phyloP scores from a whole-genome alignment of 2,113 vertebrate species.

The Aptenodytes patagonicus region DNA sequence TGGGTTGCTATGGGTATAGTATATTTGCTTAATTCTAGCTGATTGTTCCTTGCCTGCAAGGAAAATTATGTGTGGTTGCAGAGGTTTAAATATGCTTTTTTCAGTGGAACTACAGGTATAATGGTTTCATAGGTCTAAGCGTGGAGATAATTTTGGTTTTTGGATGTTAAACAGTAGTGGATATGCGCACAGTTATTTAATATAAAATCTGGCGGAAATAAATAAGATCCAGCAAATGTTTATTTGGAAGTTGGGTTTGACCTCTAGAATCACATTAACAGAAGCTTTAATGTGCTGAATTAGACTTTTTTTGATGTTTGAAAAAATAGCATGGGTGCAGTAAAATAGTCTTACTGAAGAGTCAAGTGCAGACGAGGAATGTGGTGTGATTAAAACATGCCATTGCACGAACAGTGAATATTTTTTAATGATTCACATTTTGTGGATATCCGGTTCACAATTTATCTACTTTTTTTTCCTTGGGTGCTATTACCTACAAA shows the following conservation, averaged over 20 bases:
- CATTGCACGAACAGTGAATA: not conserved
- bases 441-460: not conserved
- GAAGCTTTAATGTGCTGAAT: not conserved
- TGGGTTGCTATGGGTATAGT: slow-evolving; percentile 3
- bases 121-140: slow-evolving; percentile 35
- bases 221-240: slow-evolving; percentile 23
- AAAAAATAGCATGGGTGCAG: not conserved
- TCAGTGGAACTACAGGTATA: slow-evolving; percentile 46
- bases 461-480: not conserved
- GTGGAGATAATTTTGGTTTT: slow-evolving; percentile 46
- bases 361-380: not conserved
- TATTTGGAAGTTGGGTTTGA: slow-evolving; percentile 30
- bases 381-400: not conserved
- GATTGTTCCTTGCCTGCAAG: slow-evolving; percentile 61
- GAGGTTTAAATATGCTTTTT: slow-evolving; percentile 46
- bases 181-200: not conserved
- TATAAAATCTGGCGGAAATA: slow-evolving; percentile 20
- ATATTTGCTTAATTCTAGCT: slow-evolving; percentile 56
- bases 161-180: slow-evolving; percentile 5
- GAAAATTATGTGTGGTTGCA: slow-evolving; percentile 53
- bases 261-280: not conserved
- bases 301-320: not conserved
- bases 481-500: not conserved
- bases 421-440: not conserved
- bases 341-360: not conserved